Percentiles rank a stretch among this genome's conserved stretches.
These are phyloP conservation scores for Huso huso DNA, from an alignment of 2,797 vertebrate genomes.

Conservation along the genomic window DNA sequence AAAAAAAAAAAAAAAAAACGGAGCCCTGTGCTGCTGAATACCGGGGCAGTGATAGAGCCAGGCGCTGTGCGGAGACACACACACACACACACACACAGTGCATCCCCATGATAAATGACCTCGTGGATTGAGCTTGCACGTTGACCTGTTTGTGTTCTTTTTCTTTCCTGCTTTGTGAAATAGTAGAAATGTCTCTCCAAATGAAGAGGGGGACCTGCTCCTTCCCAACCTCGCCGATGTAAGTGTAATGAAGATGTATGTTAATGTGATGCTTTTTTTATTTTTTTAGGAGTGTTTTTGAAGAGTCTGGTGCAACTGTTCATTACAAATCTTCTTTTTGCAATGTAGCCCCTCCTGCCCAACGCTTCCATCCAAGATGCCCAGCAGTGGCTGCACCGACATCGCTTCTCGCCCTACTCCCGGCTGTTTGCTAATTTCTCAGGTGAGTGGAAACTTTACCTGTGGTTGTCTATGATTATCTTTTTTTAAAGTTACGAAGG, in stretches of 20 bases:
- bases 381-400: slow-evolving; percentile 86
- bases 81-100: no score
- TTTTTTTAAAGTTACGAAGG: neutral
- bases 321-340: slow-evolving; percentile 70
- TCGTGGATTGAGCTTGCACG: neutral
- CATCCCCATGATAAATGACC: no score
- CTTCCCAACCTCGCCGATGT: slow-evolving; percentile 72
- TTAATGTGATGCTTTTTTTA: slow-evolving; percentile 47
- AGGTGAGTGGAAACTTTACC: slow-evolving; percentile 54
- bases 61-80: no score
- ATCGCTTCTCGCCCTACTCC: slow-evolving; percentile 85
- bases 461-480: neutral
- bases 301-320: slow-evolving; percentile 49
- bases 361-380: slow-evolving; percentile 78
- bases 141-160: slow-evolving; percentile 31
- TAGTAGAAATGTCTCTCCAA: slow-evolving; percentile 79
- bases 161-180: slow-evolving; percentile 24
- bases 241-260: slow-evolving; percentile 56
- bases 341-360: slow-evolving; percentile 76
- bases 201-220: slow-evolving; percentile 70
- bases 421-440: slow-evolving; percentile 88
- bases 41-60: no score
- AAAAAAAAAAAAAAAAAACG: no score
- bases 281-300: slow-evolving; percentile 48
- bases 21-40: no score